phyloP scores from a whole-genome alignment of 2,797 vertebrate species.

The Girardinus metallicus region DNA sequence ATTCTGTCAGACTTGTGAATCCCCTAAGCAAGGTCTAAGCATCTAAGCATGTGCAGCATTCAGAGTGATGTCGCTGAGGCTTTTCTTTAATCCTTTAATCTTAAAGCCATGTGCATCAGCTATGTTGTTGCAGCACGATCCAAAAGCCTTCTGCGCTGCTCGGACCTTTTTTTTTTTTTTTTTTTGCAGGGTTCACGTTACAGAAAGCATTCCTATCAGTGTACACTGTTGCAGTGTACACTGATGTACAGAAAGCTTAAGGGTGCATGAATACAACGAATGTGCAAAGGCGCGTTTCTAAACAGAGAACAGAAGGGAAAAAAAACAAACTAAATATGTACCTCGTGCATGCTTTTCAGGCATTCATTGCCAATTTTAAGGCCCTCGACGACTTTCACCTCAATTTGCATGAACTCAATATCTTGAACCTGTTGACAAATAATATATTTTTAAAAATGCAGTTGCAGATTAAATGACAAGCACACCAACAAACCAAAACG shows the following conservation, averaged over 20 bases:
- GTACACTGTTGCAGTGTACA: conserved; percentile 8
- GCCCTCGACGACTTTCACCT: conserved; percentile 93
- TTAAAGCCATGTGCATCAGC: conserved; percentile 70
- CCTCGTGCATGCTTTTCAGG: conserved; percentile 88
- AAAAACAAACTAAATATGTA: conserved; percentile 39
- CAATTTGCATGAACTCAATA: conserved; percentile 95
- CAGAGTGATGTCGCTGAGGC: conserved; percentile 57
- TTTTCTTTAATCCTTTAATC: conserved; percentile 79
- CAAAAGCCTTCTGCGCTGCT: conserved; percentile 29
- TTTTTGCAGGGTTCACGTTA: conserved; percentile 27
- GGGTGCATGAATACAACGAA: background rate
- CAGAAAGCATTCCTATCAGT: conserved; percentile 39
- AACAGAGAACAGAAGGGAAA: conserved; percentile 5
- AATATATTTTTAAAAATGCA: background rate
- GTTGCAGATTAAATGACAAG: background rate
- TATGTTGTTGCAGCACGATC: conserved; percentile 50
- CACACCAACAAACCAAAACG: conserved; percentile 4
- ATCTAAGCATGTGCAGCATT: conserved; percentile 54
- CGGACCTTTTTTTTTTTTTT: conserved; percentile 14
- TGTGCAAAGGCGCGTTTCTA: background rate
- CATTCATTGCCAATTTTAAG: conserved; percentile 94
- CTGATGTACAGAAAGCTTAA: conserved; percentile 20
- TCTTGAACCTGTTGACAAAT: conserved; percentile 79
- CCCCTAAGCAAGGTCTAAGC: conserved; percentile 33
- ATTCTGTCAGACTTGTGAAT: conserved; percentile 21